phyloP scores from a whole-genome alignment of 1,140 invertebrate genomes.

The Cydia amplana region DNA sequence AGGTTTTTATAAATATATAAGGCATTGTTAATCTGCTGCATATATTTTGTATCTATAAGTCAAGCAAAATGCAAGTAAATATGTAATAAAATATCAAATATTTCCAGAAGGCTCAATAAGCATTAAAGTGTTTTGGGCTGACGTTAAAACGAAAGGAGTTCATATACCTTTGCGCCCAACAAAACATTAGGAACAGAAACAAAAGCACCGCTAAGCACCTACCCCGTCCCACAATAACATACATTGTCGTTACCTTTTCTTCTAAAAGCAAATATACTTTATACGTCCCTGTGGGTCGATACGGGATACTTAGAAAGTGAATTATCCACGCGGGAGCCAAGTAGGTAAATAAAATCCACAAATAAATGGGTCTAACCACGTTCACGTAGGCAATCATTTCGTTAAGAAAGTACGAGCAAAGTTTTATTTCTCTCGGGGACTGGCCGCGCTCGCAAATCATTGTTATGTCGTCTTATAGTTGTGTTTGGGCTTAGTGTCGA shows the following conservation, averaged over 20 bases:
- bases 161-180: neutral
- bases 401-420: constrained; percentile 67
- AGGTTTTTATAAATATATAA: neutral
- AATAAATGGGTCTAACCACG: constrained; percentile 70
- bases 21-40: too few species aligned
- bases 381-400: constrained; percentile 74
- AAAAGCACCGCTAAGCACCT: neutral
- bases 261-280: constrained; percentile 53
- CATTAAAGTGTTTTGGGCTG: too few species aligned
- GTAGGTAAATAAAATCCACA: constrained; percentile 64
- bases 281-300: constrained; percentile 66
- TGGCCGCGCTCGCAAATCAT: constrained; percentile 55
- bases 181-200: constrained; percentile 5
- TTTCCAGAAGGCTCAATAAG: too few species aligned
- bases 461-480: constrained; percentile 55
- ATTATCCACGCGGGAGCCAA: constrained; percentile 66
- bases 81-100: too few species aligned
- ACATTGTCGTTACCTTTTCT: constrained; percentile 32
- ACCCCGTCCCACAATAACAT: constrained; percentile 25
- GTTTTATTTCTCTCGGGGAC: constrained; percentile 67
- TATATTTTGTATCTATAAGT: too few species aligned
- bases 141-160: neutral
- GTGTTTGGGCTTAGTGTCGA: constrained; percentile 34
- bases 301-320: constrained; percentile 70
- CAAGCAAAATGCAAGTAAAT: too few species aligned